These are phyloP conservation scores for Paramisgurnus dabryanus DNA, from an alignment of 2,113 vertebrate species.

Conservation along the genomic window DNA sequence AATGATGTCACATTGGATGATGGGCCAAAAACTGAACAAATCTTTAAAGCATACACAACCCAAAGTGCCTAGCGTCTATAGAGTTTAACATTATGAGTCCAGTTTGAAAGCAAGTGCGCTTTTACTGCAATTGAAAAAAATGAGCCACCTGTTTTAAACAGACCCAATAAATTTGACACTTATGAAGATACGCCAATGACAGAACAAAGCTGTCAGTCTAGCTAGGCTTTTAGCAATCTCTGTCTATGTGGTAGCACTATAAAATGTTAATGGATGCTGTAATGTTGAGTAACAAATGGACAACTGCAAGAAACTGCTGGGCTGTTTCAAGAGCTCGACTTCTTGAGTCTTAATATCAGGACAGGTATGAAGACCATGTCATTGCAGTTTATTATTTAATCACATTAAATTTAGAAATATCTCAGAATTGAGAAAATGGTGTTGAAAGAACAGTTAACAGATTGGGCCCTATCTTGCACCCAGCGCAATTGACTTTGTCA, in stretches of 20 bases:
- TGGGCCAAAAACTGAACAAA: slow-evolving; percentile 66
- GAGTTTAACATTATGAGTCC: slow-evolving; percentile 47
- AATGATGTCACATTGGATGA: slow-evolving; percentile 64
- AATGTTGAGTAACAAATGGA: slow-evolving; percentile 24
- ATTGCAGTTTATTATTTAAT: slow-evolving; percentile 9
- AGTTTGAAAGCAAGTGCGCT: slow-evolving; percentile 52
- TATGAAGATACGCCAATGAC: slow-evolving; percentile 47
- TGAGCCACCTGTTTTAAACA: slow-evolving; percentile 51
- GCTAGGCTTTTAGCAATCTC: slow-evolving; percentile 41
- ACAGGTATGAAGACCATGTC: neutral
- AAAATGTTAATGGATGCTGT: slow-evolving; percentile 37
- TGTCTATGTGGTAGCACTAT: slow-evolving; percentile 36
- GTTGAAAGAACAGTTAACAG: too few relatives aligned
- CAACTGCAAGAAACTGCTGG: neutral
- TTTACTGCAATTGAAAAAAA: slow-evolving; percentile 68
- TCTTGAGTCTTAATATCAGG: slow-evolving; percentile 5
- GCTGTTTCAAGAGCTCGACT: neutral
- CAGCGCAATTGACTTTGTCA: too few relatives aligned
- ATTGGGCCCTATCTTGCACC: too few relatives aligned
- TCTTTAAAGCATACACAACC: slow-evolving; percentile 54
- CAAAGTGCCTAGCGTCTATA: slow-evolving; percentile 31
- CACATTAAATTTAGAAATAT: neutral
- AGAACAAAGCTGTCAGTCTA: slow-evolving; percentile 47
- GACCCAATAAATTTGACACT: slow-evolving; percentile 7
- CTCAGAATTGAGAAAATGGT: too few relatives aligned